A percentile compares a stretch with the other conserved stretches of the same genome.
These are phyloP conservation scores for Colletes gigas DNA, from an alignment of 1,140 invertebrate genomes.

Conservation along the genomic window DNA sequence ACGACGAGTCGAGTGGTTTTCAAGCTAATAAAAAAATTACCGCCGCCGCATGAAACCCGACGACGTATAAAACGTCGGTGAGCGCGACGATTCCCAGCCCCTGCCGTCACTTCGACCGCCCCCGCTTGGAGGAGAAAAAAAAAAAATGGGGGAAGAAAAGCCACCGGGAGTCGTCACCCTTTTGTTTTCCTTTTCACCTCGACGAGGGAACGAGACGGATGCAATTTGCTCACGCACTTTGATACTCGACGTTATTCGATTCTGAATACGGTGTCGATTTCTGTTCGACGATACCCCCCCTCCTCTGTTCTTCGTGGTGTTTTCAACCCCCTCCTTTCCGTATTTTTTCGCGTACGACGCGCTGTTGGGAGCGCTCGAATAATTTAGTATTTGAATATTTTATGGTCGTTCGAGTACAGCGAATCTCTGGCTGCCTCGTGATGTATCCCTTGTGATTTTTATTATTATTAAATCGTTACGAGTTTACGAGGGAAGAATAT, in stretches of 20 bases:
- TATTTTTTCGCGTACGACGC: neutral
- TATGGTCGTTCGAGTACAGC: too few relatives aligned
- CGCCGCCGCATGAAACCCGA: conserved; percentile 69
- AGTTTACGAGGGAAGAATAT: too few relatives aligned
- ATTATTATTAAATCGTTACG: too few relatives aligned
- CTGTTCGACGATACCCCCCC: neutral
- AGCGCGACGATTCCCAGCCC: conserved; percentile 51
- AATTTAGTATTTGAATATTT: too few relatives aligned
- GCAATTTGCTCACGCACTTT: conserved; percentile 32
- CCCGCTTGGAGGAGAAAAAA: conserved; percentile 34
- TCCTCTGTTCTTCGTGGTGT: neutral
- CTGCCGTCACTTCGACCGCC: conserved; percentile 22
- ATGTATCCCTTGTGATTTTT: too few relatives aligned
- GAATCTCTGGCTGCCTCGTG: too few relatives aligned
- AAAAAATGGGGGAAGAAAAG: conserved; percentile 46
- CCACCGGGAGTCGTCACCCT: conserved; percentile 50
- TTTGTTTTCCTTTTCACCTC: conserved; percentile 45
- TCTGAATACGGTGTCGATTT: conserved; percentile 39
- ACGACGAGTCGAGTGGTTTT: conserved; percentile 75
- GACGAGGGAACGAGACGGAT: conserved; percentile 1
- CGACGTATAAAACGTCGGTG: conserved; percentile 72
- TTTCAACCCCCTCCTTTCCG: neutral
- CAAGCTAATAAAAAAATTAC: conserved; percentile 79
- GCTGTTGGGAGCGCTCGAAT: neutral
- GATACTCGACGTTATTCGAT: conserved; percentile 37